These are phyloP conservation scores for Sphecodes monilicornis DNA, from an alignment of 2,888 invertebrate species.

Conservation along the genomic window DNA sequence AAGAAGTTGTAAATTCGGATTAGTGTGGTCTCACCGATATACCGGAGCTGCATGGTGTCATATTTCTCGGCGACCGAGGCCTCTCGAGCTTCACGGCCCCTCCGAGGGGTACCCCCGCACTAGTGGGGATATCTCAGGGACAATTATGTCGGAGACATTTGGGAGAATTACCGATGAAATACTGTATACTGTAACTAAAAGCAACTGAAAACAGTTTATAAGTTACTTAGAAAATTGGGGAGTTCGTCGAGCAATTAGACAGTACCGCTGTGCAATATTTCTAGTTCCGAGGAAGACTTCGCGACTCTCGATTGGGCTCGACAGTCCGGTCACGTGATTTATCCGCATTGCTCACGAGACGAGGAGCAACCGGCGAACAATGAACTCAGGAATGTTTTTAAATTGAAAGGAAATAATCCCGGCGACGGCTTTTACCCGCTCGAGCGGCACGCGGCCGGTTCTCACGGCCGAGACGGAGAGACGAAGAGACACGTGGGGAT, in stretches of 20 bases:
- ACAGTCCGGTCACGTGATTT: background rate
- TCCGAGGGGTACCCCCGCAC: too few relatives aligned
- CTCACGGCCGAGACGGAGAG: slow-evolving; percentile 33
- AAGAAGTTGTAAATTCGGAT: too few relatives aligned
- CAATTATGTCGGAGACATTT: too few relatives aligned
- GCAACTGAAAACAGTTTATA: background rate
- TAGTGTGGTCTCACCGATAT: too few relatives aligned
- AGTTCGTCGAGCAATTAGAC: background rate
- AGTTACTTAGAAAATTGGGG: background rate
- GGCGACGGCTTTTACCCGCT: slow-evolving; percentile 32
- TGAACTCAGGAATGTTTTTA: slow-evolving; percentile 35
- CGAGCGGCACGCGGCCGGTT: slow-evolving; percentile 28
- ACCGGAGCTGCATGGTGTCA: too few relatives aligned
- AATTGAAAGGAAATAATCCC: slow-evolving; percentile 49
- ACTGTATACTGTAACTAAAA: too few relatives aligned
- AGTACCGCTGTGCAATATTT: background rate
- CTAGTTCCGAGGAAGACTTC: background rate
- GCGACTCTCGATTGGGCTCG: background rate
- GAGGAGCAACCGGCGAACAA: slow-evolving; percentile 8
- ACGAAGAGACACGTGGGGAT: slow-evolving; percentile 39
- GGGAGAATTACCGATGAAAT: too few relatives aligned
- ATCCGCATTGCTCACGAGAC: background rate
- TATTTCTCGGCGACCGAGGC: too few relatives aligned
- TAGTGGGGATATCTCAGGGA: too few relatives aligned
- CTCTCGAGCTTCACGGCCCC: too few relatives aligned